phyloP scores from a whole-genome alignment of 2,888 invertebrate genomes.

The Ceraclea dissimilis region DNA sequence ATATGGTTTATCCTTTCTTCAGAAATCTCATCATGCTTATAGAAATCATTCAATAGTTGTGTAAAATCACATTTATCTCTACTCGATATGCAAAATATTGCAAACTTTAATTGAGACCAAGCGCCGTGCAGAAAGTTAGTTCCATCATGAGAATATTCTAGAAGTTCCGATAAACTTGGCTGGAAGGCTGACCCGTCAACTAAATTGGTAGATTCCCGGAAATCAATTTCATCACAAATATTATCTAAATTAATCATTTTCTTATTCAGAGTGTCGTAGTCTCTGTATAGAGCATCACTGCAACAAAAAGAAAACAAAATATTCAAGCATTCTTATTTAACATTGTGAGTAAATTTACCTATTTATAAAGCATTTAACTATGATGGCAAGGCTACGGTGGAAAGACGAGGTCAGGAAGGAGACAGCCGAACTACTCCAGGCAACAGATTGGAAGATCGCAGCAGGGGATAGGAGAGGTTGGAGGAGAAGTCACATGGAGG shows the following conservation, averaged over 20 bases:
- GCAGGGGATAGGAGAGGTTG: too few species aligned
- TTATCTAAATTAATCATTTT: conserved; percentile 26
- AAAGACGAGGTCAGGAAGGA: too few species aligned
- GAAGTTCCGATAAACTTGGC: conserved; percentile 31
- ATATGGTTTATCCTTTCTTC: conserved; percentile 24
- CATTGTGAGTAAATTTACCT: too few species aligned
- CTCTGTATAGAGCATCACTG: conserved; percentile 30
- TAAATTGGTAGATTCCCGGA: conserved; percentile 25
- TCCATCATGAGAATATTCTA: conserved; percentile 31
- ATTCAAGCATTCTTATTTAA: too few species aligned
- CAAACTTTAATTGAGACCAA: conserved; percentile 29
- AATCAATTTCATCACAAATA: conserved; percentile 30
- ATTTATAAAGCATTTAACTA: too few species aligned
- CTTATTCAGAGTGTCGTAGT: conserved; percentile 31
- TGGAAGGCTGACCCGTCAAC: conserved; percentile 32
- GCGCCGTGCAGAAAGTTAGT: conserved; percentile 29
- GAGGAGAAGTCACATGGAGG: too few species aligned
- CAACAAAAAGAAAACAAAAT: conserved; percentile 25
- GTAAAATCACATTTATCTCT: conserved; percentile 28
- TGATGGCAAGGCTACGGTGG: too few species aligned
- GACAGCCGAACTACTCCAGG: too few species aligned
- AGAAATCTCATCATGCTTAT: conserved; percentile 30
- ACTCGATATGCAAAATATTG: conserved; percentile 29
- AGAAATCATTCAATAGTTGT: conserved; percentile 28
- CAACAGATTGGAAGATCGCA: too few species aligned